Percentiles rank a stretch among this genome's conserved stretches.
Conservation (phyloP, 2,888 invertebrate species). For the Galerucella nymphaeae region DNA sequence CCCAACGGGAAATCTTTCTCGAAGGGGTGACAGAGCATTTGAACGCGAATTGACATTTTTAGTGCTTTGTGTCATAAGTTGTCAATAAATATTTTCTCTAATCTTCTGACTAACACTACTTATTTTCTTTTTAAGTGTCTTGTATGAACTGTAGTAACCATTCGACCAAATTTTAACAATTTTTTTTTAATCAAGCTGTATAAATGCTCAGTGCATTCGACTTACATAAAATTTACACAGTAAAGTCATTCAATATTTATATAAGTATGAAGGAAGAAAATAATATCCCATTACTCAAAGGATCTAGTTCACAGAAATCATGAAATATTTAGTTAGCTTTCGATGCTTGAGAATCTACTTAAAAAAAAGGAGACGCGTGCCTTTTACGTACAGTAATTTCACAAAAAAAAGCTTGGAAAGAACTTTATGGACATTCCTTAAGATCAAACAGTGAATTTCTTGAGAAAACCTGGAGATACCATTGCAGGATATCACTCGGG, state of each 20-base stretch:
- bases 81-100: constrained; percentile 5
- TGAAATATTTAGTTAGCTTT: constrained; percentile 17
- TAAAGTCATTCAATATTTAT: neutral
- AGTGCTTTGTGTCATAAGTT: constrained; percentile 1
- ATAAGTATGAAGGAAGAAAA: neutral
- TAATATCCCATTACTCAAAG: constrained; percentile 6
- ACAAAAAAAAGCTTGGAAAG: constrained; percentile 40
- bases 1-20: constrained; percentile 11
- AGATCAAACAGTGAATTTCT: constrained; percentile 53
- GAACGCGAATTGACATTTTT: constrained; percentile 8
- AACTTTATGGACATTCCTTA: constrained; percentile 34
- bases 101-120: neutral
- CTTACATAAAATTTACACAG: neutral
- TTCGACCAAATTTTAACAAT: too few relatives aligned
- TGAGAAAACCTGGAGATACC: constrained; percentile 4
- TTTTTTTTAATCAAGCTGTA: too few relatives aligned
- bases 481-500: neutral
- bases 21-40: constrained; percentile 7
- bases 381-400: constrained; percentile 39
- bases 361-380: constrained; percentile 14
- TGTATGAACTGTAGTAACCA: neutral
- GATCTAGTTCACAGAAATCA: constrained; percentile 3
- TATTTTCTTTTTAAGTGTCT: neutral
- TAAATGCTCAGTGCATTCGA: neutral
- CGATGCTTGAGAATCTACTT: constrained; percentile 1